These are phyloP conservation scores for Hippasteria phrygiana DNA, from an alignment of 53 echinoderm and acorn worm species.

Conservation along the genomic window DNA sequence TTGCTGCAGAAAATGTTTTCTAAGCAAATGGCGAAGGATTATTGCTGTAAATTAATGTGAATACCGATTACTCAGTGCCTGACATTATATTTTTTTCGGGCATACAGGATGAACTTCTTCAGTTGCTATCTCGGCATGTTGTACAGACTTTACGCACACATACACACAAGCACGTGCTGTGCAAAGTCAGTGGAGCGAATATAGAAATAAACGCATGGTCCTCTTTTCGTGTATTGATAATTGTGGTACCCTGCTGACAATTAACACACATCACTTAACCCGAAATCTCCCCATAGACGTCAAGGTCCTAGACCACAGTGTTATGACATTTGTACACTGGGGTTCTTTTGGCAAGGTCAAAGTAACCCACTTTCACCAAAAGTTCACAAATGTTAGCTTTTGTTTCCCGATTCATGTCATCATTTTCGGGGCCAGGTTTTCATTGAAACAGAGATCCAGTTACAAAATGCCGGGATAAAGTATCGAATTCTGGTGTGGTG, in stretches of 20 bases:
- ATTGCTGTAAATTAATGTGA: too few relatives aligned
- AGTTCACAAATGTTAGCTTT: not conserved
- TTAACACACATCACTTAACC: conserved; percentile 10
- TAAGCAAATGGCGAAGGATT: too few relatives aligned
- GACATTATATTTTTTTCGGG: too few relatives aligned
- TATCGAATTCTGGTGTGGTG: conserved; percentile 18
- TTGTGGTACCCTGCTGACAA: conserved; percentile 10
- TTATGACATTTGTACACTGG: not conserved
- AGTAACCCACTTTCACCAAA: conserved; percentile 34
- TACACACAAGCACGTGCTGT: too few relatives aligned
- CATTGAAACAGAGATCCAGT: not conserved
- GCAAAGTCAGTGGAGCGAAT: too few relatives aligned
- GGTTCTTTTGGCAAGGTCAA: not conserved
- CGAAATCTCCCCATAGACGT: conserved; percentile 18
- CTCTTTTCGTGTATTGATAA: too few relatives aligned
- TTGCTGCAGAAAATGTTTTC: too few relatives aligned
- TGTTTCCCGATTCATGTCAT: not conserved
- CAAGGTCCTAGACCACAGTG: not conserved
- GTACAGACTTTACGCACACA: too few relatives aligned
- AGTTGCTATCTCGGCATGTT: too few relatives aligned
- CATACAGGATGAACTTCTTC: too few relatives aligned
- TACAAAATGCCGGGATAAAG: not conserved
- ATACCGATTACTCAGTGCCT: too few relatives aligned
- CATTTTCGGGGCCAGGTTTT: not conserved
- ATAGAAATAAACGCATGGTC: too few relatives aligned